These are phyloP conservation scores for Nemopilema nomurai DNA, from an alignment of 30 jellyfish, hydroid and myxozoan species.

Conservation along the genomic window DNA sequence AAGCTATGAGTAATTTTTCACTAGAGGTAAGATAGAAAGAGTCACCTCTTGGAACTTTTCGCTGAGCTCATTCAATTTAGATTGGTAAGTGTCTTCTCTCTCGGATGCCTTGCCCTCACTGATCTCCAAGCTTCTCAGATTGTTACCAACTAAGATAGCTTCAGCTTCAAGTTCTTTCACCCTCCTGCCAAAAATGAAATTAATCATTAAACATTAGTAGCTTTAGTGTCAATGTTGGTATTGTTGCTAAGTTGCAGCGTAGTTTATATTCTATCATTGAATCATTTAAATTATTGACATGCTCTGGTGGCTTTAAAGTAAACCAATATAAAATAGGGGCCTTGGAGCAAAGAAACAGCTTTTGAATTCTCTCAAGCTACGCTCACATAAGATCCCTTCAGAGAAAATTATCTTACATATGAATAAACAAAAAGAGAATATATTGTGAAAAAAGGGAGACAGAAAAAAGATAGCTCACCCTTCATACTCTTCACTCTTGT, in stretches of 20 bases:
- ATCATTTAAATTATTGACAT: neutral
- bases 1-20: neutral
- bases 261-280: too few relatives aligned
- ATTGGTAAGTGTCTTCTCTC: constrained; percentile 81
- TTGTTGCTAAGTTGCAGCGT: too few relatives aligned
- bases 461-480: constrained; percentile 31
- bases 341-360: neutral
- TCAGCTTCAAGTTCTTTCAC: constrained; percentile 86
- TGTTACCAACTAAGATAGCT: constrained; percentile 84
- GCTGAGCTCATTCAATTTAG: constrained; percentile 85
- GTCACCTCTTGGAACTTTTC: constrained; percentile 84
- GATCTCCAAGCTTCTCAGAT: constrained; percentile 85
- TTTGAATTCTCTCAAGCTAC: too few relatives aligned
- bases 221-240: too few relatives aligned
- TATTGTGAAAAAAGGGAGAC: neutral
- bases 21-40: too few relatives aligned
- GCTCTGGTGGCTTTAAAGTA: neutral
- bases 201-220: too few relatives aligned
- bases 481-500: constrained; percentile 69
- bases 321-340: too few relatives aligned
- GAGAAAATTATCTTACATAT: neutral
- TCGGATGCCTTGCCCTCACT: constrained; percentile 91
- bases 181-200: too few relatives aligned
- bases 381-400: neutral
- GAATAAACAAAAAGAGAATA: neutral